Evolutionary conservation across 2,888 invertebrate species (phyloP).

Genomic region (Drosophila niveifrons): DNA sequence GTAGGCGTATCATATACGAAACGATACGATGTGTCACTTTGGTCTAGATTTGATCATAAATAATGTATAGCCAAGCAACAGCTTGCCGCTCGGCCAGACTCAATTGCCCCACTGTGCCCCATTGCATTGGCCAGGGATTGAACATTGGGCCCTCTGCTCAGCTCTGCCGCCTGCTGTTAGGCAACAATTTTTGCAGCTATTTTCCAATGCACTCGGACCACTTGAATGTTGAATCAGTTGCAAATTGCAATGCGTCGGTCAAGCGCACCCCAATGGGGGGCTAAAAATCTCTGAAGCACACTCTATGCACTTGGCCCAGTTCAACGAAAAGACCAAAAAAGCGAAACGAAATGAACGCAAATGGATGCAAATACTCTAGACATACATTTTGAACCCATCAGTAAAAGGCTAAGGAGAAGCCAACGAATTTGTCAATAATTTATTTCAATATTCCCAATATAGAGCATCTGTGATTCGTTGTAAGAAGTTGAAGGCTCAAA

Average conservation of each 20-base stretch:
- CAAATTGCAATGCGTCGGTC: conserved; percentile 75
- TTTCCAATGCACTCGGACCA: conserved; percentile 47
- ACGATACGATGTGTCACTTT: conserved; percentile 54
- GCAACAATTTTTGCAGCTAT: conserved; percentile 51
- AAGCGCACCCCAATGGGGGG: conserved; percentile 41
- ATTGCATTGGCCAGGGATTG: neutral
- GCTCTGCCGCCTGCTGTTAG: conserved; percentile 46
- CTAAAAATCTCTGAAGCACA: conserved; percentile 35
- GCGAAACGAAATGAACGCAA: conserved; percentile 1
- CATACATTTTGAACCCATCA: conserved; percentile 29
- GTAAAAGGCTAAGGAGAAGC: conserved; percentile 1
- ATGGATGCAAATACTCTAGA: conserved; percentile 48
- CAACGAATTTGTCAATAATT: neutral
- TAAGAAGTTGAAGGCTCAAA: neutral
- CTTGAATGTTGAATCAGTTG: conserved; percentile 77
- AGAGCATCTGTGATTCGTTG: conserved; percentile 28
- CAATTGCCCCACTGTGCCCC: conserved; percentile 24
- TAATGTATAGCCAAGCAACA: conserved; percentile 63
- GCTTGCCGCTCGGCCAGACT: conserved; percentile 28
- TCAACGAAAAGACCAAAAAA: conserved; percentile 21
- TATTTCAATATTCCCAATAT: neutral
- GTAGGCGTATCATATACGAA: conserved; percentile 29
- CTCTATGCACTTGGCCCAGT: conserved; percentile 58
- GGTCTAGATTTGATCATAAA: conserved; percentile 74
- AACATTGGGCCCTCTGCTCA: too few relatives aligned